Conservation (phyloP, 2,113 vertebrate species). For the Alligator mississippiensis region DNA sequence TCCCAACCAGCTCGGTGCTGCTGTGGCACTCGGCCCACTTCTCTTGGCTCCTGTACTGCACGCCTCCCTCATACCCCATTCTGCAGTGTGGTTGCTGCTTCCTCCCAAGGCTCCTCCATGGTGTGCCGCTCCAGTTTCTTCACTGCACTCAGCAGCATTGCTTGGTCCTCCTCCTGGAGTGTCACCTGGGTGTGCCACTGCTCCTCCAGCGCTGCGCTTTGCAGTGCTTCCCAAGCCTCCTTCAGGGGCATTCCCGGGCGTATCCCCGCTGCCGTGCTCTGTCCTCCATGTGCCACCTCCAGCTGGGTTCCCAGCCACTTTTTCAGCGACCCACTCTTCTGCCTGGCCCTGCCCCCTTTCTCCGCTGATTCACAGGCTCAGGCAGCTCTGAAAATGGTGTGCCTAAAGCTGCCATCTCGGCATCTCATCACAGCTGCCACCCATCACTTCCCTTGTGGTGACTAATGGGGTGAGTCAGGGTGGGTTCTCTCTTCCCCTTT, state of each 20-base stretch:
- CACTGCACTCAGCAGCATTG: neutral
- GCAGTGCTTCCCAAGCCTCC: neutral
- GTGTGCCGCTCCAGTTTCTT: neutral
- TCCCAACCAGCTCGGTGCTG: too few relatives aligned
- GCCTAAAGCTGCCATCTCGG: too few relatives aligned
- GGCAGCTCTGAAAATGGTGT: too few relatives aligned
- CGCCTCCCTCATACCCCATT: too few relatives aligned
- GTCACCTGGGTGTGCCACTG: neutral
- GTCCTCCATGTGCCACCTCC: neutral
- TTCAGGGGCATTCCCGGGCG: neutral
- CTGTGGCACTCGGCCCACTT: too few relatives aligned
- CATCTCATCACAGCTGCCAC: too few relatives aligned
- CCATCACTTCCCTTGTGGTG: too few relatives aligned
- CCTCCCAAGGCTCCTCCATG: neutral
- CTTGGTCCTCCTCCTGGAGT: neutral
- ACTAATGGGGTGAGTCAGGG: too few relatives aligned
- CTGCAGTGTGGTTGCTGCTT: too few relatives aligned
- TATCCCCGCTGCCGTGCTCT: accelerated
- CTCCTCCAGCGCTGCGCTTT: neutral
- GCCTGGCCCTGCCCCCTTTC: neutral
- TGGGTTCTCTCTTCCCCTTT: neutral
- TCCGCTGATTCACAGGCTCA: too few relatives aligned
- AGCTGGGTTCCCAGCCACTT: neutral
- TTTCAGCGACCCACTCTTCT: neutral
- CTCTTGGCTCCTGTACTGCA: too few relatives aligned